Conservation (phyloP, 2,888 invertebrate genomes). For the Drosophila meridiana region DNA sequence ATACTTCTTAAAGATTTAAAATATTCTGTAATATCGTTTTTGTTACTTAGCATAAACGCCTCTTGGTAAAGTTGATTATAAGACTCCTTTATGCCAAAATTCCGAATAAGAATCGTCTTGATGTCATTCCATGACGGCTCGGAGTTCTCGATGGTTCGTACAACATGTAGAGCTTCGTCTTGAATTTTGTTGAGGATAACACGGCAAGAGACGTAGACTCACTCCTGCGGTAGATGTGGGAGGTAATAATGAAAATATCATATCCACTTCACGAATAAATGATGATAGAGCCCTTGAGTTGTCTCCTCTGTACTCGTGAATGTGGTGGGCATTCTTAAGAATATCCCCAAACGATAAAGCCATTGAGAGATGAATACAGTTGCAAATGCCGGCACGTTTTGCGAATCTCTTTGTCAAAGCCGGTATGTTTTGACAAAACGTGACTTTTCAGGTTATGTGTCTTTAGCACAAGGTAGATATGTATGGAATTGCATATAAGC, state of each 20-base stretch:
- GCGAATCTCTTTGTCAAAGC: too few species aligned
- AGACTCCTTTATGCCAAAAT: background rate
- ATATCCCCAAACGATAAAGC: background rate
- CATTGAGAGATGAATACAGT: background rate
- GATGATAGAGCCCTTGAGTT: constrained; percentile 2
- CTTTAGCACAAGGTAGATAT: background rate
- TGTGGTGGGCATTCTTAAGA: background rate
- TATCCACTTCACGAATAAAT: constrained; percentile 1
- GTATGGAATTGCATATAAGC: too few species aligned
- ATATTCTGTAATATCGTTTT: background rate
- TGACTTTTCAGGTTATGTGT: background rate
- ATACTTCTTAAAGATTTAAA: background rate
- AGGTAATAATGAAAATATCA: background rate
- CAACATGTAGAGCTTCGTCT: background rate
- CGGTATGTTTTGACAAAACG: too few species aligned
- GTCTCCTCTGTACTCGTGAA: constrained; percentile 2
- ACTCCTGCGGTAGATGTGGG: background rate
- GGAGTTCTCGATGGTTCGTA: background rate
- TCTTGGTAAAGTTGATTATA: too few species aligned
- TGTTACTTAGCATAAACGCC: background rate
- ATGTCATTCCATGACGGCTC: background rate
- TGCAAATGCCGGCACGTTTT: background rate
- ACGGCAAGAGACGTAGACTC: background rate
- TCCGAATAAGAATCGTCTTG: background rate
- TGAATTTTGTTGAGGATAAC: background rate